Percentiles rank a stretch among this genome's conserved stretches.
Conservation (phyloP, 2,113 vertebrate species). For the Stomatorhinus ivindoensis region DNA sequence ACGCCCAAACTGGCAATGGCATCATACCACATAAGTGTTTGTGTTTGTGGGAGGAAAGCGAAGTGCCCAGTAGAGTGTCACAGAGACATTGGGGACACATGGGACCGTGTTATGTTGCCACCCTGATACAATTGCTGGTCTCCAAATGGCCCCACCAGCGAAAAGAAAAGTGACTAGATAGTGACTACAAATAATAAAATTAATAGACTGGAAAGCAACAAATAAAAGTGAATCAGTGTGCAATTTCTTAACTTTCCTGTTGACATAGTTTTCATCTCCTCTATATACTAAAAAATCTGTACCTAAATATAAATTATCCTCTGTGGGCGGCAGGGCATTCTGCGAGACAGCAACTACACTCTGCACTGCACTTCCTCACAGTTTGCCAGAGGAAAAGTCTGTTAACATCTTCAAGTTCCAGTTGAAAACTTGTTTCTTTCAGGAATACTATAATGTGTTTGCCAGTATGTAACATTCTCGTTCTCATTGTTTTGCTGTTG, state of each 20-base stretch:
- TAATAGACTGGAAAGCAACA: not conserved
- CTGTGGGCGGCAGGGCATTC: not conserved
- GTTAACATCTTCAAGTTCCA: not conserved
- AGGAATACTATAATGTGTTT: not conserved
- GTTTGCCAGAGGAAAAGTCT: not conserved
- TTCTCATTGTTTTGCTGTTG: not conserved
- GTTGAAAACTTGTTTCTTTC: not conserved
- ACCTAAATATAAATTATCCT: not conserved
- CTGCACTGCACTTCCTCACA: no score
- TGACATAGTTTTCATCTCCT: not conserved
- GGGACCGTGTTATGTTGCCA: not conserved
- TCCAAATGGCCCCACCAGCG: not conserved
- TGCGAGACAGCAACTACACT: not conserved
- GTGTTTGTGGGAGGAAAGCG: not conserved
- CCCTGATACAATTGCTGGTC: not conserved
- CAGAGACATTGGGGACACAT: not conserved
- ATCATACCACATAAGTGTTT: not conserved
- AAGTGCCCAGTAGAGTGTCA: not conserved
- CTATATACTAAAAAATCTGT: not conserved
- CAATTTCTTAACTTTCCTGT: not conserved
- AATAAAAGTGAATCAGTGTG: not conserved
- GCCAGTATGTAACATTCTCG: not conserved
- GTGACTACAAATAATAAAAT: not conserved
- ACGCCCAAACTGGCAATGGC: not conserved
- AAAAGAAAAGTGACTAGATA: not conserved